Conservation (phyloP, 2,113 vertebrate genomes). For the Psephotus haematonotus region DNA sequence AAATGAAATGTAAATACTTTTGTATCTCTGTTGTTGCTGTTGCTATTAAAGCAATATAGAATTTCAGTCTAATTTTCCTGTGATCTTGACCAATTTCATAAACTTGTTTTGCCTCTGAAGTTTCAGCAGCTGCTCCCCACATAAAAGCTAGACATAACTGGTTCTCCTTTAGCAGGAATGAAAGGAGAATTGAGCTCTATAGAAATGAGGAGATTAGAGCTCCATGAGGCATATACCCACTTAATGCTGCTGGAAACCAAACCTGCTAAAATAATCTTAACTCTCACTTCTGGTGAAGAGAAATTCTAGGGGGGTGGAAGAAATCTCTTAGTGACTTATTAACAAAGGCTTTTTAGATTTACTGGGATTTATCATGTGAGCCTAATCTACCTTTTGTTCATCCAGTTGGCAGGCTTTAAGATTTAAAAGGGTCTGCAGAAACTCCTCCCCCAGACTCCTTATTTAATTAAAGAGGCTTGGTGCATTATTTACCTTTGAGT, state of each 20-base stretch:
- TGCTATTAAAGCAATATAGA: not conserved
- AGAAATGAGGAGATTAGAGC: constrained; percentile 61
- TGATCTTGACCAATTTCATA: not conserved
- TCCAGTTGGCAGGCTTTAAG: constrained; percentile 58
- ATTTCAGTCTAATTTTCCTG: not conserved
- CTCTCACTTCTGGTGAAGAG: constrained; percentile 17
- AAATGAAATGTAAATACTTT: not conserved
- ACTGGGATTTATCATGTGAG: constrained; percentile 65
- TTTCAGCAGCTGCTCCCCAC: constrained; percentile 14
- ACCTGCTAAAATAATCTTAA: constrained; percentile 24
- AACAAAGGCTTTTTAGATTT: constrained; percentile 67
- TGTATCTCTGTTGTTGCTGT: not conserved
- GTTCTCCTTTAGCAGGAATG: not conserved
- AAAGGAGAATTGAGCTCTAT: constrained; percentile 43
- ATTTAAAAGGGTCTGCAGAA: constrained; percentile 56
- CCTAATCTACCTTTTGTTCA: constrained; percentile 71
- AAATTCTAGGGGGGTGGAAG: not conserved
- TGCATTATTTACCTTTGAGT: constrained; percentile 52
- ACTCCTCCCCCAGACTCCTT: constrained; percentile 20
- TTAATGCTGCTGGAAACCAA: constrained; percentile 46
- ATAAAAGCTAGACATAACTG: constrained; percentile 34
- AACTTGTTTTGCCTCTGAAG: not conserved
- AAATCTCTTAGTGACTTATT: constrained; percentile 62
- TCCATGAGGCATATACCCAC: constrained; percentile 28
- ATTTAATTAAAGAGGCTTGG: constrained; percentile 63